Conservation (phyloP, 2,113 vertebrate species). For the Lepisosteus osseus region DNA sequence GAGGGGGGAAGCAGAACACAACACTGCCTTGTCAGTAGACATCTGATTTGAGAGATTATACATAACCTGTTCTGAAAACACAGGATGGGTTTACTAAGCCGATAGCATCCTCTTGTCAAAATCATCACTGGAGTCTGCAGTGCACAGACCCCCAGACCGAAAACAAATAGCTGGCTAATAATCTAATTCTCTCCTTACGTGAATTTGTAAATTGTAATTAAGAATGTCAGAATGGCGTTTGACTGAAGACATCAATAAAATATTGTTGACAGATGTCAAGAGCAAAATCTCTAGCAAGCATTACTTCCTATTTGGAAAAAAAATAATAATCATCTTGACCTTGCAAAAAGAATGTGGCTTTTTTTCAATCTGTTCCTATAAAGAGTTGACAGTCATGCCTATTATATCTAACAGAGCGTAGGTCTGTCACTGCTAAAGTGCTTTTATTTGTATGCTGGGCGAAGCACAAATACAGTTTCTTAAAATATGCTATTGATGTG, state of each 20-base stretch:
- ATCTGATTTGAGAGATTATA: no score
- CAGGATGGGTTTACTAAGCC: no score
- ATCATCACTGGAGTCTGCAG: constrained; percentile 50
- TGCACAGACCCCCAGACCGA: constrained; percentile 36
- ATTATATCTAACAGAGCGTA: background rate
- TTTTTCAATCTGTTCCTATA: background rate
- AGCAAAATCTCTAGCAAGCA: constrained; percentile 34
- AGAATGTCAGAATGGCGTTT: constrained; percentile 69
- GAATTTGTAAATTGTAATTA: constrained; percentile 60
- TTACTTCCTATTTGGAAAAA: constrained; percentile 13
- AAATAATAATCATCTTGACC: constrained; percentile 17
- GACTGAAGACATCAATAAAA: constrained; percentile 65
- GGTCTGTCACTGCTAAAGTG: background rate
- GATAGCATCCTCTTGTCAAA: constrained; percentile 60
- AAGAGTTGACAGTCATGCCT: background rate
- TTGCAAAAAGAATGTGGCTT: background rate
- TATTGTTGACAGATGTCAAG: constrained; percentile 55
- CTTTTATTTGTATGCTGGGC: background rate
- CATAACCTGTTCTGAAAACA: no score
- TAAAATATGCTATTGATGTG: background rate
- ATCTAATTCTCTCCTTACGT: constrained; percentile 50
- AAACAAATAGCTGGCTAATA: constrained; percentile 50
- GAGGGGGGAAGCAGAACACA: no score
- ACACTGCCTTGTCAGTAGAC: no score
- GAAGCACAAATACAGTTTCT: background rate